Evolutionary conservation across 2,888 invertebrate genomes (phyloP), one percentile per base, ranked within the genome.

Genomic region (Elmis aenea): DNA sequence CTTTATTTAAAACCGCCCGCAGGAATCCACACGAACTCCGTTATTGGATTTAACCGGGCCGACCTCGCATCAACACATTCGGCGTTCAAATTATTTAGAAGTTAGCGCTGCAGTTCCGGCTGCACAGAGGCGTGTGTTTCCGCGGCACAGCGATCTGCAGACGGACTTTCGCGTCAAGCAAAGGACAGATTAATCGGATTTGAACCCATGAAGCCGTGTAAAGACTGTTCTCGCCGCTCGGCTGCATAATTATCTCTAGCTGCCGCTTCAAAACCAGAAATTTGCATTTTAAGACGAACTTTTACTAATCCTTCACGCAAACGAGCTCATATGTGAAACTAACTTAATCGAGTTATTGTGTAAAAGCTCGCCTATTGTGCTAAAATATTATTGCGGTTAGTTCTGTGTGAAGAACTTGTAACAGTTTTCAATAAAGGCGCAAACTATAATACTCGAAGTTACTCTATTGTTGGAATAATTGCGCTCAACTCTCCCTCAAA

Each of bases 191-290:
- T 64, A 66, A 66, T 65, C 63, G 61, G 64, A 66, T 66, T 64
- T 60, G 62, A 54, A 65, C 61, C 61, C 64, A 64, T 57, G 64
- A 62, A 61, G 61, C 64, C 65, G 62, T 66, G 59, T 62, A 65
- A 64, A 65, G 61, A 55, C 61, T 52, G 54, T 52, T 54, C 51
- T 42, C 45, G 42, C 48, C 61, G 60, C 59, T 55, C 58, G 54
- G 58, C 61, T 61, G 63, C 57, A 63, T 64, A 63, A 65, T 65
- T 64, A 64, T 62, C 59, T 60, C 55, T 57, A 50, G 56, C 49
- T 48, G 43, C 36, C 45, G 47, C 49, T 54, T 51, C 51, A 52
- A 51, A 59, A 57, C 57, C 59, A 56, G 57, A 55, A 62, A 65
- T 64, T 63, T 63, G 52, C 63, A 65, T 64, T 63, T 61, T 59